Conservation (phyloP, 2,888 invertebrate species). For the Phrixothrix hirtus region DNA sequence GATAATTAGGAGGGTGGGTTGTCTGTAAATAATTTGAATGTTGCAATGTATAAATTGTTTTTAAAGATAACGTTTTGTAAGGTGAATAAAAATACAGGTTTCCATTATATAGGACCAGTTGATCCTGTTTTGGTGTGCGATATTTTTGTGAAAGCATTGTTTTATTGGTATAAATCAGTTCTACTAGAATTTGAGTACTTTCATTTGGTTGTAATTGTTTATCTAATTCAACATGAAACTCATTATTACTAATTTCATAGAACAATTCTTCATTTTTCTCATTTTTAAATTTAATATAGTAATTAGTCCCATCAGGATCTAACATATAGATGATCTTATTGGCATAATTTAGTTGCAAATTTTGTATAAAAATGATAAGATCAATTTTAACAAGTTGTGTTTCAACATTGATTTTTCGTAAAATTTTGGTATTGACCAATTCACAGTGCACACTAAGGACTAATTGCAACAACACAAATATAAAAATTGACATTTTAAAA, state of each 20-base stretch:
- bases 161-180: constrained; percentile 12
- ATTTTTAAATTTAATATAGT: constrained; percentile 19
- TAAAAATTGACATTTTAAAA: background rate
- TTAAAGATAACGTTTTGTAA: constrained; percentile 30
- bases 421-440: constrained; percentile 26
- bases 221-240: background rate
- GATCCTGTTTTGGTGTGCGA: constrained; percentile 18
- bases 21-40: no score
- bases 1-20: background rate
- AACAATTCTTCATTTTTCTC: background rate
- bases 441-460: constrained; percentile 4
- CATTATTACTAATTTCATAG: background rate
- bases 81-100: constrained; percentile 37
- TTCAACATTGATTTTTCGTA: constrained; percentile 19
- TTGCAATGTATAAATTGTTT: no score
- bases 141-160: constrained; percentile 9
- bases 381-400: constrained; percentile 27
- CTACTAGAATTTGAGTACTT: background rate
- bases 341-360: constrained; percentile 1
- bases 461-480: background rate
- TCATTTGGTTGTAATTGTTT: background rate
- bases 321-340: constrained; percentile 16
- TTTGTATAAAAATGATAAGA: constrained; percentile 12
- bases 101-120: constrained; percentile 29
- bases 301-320: constrained; percentile 20